Evolutionary conservation across 1,140 invertebrate species (phyloP).

Genomic region (Anoplolepis gracilipes): DNA sequence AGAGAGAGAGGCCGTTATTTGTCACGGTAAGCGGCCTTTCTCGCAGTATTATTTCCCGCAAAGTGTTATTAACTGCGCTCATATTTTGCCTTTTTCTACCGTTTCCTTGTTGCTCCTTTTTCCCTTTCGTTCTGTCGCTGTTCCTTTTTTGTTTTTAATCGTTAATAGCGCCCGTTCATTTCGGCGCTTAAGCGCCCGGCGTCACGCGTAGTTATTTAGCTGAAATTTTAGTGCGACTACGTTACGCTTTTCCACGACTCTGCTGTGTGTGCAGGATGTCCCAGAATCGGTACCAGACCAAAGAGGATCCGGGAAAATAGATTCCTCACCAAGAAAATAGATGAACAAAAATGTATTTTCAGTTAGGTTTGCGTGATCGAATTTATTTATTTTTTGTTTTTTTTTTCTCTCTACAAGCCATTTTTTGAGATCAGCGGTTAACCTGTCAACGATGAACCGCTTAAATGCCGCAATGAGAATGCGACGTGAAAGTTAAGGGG

Average conservation of each 20-base stretch:
- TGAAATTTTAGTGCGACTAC: constrained; percentile 77
- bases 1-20: constrained; percentile 83
- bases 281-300: constrained; percentile 13
- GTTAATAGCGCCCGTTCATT: constrained; percentile 83
- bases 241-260: constrained; percentile 55
- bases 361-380: not conserved
- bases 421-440: constrained; percentile 51
- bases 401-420: not conserved
- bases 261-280: constrained; percentile 3
- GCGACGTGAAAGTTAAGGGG: constrained; percentile 44
- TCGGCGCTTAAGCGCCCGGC: constrained; percentile 76
- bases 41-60: constrained; percentile 86
- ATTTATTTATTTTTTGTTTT: not conserved
- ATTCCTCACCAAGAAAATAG: constrained; percentile 1
- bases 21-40: constrained; percentile 85
- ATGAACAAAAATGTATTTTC: not conserved
- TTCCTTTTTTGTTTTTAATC: constrained; percentile 81
- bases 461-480: constrained; percentile 55
- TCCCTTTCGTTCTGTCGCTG: constrained; percentile 72
- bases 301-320: not conserved
- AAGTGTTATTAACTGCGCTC: constrained; percentile 86
- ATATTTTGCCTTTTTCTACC: constrained; percentile 85
- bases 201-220: constrained; percentile 80
- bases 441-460: constrained; percentile 52
- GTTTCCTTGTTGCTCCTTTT: constrained; percentile 78